These are phyloP conservation scores for Apis mellifera DNA, from an alignment of 1,140 invertebrate species.

Conservation along the genomic window DNA sequence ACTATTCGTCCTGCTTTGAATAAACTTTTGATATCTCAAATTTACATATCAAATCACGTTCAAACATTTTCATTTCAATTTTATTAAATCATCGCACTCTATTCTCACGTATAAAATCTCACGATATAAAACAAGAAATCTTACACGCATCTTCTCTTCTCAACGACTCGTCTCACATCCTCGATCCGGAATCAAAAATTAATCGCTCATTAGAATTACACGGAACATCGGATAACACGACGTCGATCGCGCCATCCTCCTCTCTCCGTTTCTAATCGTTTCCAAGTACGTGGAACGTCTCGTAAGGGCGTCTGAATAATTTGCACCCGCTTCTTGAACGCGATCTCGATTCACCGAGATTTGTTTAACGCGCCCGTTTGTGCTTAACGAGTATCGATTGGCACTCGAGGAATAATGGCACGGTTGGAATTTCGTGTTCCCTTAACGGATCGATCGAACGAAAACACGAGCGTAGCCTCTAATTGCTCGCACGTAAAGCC, in stretches of 20 bases:
- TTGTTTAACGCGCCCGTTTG: conserved; percentile 40
- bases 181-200: no score
- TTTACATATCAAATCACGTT: no score
- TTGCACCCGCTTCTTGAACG: conserved; percentile 9
- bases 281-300: no score
- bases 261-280: conserved; percentile 1
- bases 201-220: no score
- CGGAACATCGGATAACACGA: not conserved
- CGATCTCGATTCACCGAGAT: not conserved
- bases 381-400: conserved; percentile 39
- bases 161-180: no score
- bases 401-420: conserved; percentile 31
- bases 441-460: not conserved
- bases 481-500: conserved; percentile 22
- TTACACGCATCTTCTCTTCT: no score
- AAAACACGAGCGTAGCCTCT: conserved; percentile 13
- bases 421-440: not conserved
- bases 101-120: no score
- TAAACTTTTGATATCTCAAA: no score
- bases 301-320: conserved; percentile 2
- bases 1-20: no score
- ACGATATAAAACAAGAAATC: no score
- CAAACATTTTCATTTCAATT: no score
- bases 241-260: not conserved
- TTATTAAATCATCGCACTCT: no score